Percentiles rank a stretch among this genome's conserved stretches.
phyloP scores from a whole-genome alignment of 2,113 vertebrate species.

The Scomber japonicus region DNA sequence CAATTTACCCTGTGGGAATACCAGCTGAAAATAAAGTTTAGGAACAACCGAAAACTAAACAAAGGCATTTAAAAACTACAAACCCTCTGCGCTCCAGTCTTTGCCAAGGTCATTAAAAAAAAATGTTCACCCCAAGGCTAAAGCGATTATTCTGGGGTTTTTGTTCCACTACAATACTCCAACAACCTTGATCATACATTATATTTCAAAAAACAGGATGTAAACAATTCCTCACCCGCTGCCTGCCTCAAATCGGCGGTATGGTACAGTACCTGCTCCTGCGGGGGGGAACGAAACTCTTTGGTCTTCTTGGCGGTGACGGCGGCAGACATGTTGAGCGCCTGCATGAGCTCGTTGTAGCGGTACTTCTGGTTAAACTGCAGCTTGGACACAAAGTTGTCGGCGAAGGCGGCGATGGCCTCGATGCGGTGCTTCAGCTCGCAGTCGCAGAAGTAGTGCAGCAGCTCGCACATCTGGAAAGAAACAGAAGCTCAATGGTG shows the following conservation, averaged over 20 bases:
- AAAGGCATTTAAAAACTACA: conserved; percentile 9
- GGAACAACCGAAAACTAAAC: conserved; percentile 9
- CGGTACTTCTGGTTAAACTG: conserved; percentile 97
- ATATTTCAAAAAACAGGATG: conserved; percentile 13
- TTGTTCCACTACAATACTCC: not conserved
- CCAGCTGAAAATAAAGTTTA: conserved; percentile 13
- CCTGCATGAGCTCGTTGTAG: conserved; percentile 97
- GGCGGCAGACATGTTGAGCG: conserved; percentile 97
- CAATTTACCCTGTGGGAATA: conserved; percentile 25
- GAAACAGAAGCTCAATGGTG: conserved; percentile 5
- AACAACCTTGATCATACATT: conserved; percentile 31
- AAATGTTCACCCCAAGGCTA: conserved; percentile 2
- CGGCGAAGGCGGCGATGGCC: conserved; percentile 95
- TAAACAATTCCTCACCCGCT: not conserved
- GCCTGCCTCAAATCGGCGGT: not conserved
- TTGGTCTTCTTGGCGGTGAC: conserved; percentile 96
- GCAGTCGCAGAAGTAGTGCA: conserved; percentile 98
- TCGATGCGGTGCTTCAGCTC: conserved; percentile 96
- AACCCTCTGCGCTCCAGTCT: conserved; percentile 5
- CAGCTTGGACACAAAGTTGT: conserved; percentile 94
- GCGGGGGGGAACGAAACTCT: conserved; percentile 97
- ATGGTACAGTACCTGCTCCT: conserved; percentile 90
- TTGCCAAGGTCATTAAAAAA: conserved; percentile 10
- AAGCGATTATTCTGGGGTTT: not conserved
- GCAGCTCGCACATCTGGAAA: conserved; percentile 95